Conservation (phyloP, 1,140 invertebrate genomes). For the Acromyrmex heyeri region DNA sequence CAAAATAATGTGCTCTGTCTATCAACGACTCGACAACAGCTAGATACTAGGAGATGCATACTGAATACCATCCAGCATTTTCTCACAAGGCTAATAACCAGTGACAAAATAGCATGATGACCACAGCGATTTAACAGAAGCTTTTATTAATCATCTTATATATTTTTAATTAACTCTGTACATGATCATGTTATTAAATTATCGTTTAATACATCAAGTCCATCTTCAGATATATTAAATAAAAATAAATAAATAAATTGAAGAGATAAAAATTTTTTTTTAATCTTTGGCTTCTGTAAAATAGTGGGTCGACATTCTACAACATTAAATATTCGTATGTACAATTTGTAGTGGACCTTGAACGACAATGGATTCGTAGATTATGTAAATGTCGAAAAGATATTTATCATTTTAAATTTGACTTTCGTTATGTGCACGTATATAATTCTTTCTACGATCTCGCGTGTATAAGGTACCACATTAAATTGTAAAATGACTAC, state of each 20-base stretch:
- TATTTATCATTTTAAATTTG: neutral
- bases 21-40: slow-evolving; percentile 87
- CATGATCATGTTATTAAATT: neutral
- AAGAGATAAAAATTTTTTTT: neutral
- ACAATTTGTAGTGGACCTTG: slow-evolving; percentile 58
- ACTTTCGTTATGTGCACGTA: neutral
- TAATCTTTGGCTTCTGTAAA: slow-evolving; percentile 75
- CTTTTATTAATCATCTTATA: slow-evolving; percentile 36
- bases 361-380: neutral
- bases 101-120: slow-evolving; percentile 76
- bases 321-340: slow-evolving; percentile 74
- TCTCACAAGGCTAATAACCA: slow-evolving; percentile 74
- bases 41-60: slow-evolving; percentile 84
- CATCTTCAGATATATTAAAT: neutral
- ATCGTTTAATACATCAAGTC: slow-evolving; percentile 1
- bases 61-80: slow-evolving; percentile 79
- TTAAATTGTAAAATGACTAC: slow-evolving; percentile 67
- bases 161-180: slow-evolving; percentile 21
- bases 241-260: slow-evolving; percentile 10
- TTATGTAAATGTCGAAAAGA: neutral
- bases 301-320: slow-evolving; percentile 75
- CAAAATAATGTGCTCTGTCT: slow-evolving; percentile 85
- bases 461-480: slow-evolving; percentile 60
- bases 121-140: slow-evolving; percentile 79
- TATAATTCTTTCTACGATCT: slow-evolving; percentile 15